Conservation (phyloP, 2,797 vertebrate genomes). For the Bufotes viridis region DNA sequence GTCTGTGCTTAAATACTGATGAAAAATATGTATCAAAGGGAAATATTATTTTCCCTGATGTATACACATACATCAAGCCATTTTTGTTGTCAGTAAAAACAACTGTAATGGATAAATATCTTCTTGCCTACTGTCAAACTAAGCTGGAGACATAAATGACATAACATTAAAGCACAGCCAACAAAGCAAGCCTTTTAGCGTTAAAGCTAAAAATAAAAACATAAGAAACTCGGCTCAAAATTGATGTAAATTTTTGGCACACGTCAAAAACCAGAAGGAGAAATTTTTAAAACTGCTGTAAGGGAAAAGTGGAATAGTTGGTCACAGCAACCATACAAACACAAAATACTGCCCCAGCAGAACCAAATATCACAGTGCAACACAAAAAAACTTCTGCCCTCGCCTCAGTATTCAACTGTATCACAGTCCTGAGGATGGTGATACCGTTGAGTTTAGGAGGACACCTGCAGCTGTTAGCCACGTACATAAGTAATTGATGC, state of each 20-base stretch:
- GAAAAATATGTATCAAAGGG: conserved; percentile 21
- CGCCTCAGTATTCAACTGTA: too few species aligned
- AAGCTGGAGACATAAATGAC: not conserved
- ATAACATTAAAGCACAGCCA: not conserved
- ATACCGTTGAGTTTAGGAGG: too few species aligned
- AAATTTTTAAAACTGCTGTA: not conserved
- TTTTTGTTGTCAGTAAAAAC: conserved; percentile 8
- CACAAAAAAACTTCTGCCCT: too few species aligned
- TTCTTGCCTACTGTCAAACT: not conserved
- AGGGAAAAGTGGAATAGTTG: not conserved
- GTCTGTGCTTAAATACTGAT: conserved; percentile 5
- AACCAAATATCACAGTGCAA: too few species aligned
- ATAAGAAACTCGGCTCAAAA: not conserved
- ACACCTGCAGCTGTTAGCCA: too few species aligned
- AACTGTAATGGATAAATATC: conserved; percentile 15
- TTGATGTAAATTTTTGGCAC: not conserved
- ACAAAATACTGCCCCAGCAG: too few species aligned
- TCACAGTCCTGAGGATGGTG: too few species aligned
- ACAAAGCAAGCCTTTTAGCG: not conserved
- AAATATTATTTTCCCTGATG: conserved; percentile 17
- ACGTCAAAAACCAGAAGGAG: not conserved
- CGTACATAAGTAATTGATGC: too few species aligned
- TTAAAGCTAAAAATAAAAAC: not conserved
- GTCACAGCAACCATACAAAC: too few species aligned
- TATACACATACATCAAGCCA: conserved; percentile 9